phyloP scores from a whole-genome alignment of 2,888 invertebrate species.

The Podotricha telesiphe region DNA sequence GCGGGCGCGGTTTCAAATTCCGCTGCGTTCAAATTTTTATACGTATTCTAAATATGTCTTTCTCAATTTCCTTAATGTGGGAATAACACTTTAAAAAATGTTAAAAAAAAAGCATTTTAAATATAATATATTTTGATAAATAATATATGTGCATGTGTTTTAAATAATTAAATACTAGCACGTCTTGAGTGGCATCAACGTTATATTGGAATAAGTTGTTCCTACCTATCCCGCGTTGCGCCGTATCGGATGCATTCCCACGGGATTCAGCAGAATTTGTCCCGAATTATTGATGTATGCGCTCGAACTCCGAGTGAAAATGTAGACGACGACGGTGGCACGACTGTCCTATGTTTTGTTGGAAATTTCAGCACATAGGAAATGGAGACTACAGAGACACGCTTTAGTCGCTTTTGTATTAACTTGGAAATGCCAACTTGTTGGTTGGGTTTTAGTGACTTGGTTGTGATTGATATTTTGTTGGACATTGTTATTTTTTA shows the following conservation, averaged over 20 bases:
- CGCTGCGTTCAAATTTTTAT: too few relatives aligned
- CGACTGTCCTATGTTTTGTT: constrained; percentile 25
- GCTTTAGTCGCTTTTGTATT: constrained; percentile 12
- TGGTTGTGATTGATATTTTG: background rate
- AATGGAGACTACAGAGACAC: constrained; percentile 14
- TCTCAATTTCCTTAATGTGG: too few relatives aligned
- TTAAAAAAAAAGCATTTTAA: background rate
- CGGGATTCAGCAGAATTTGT: constrained; percentile 35
- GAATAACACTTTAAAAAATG: too few relatives aligned
- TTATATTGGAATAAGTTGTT: constrained; percentile 29
- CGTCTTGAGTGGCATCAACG: constrained; percentile 1
- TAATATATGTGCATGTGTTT: too few relatives aligned
- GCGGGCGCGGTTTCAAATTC: too few relatives aligned
- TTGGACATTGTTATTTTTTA: background rate
- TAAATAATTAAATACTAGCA: background rate
- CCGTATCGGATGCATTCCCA: constrained; percentile 40
- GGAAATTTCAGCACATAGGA: constrained; percentile 29
- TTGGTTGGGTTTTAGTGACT: background rate
- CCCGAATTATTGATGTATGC: constrained; percentile 45
- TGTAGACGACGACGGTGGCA: constrained; percentile 19
- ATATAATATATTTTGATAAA: too few relatives aligned
- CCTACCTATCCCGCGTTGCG: constrained; percentile 29
- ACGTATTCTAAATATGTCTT: too few relatives aligned
- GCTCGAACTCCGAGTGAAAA: constrained; percentile 32
- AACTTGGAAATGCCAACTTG: constrained; percentile 3